Conservation (phyloP, 92 coral and sea anemone genomes). For the Metridium senile region DNA sequence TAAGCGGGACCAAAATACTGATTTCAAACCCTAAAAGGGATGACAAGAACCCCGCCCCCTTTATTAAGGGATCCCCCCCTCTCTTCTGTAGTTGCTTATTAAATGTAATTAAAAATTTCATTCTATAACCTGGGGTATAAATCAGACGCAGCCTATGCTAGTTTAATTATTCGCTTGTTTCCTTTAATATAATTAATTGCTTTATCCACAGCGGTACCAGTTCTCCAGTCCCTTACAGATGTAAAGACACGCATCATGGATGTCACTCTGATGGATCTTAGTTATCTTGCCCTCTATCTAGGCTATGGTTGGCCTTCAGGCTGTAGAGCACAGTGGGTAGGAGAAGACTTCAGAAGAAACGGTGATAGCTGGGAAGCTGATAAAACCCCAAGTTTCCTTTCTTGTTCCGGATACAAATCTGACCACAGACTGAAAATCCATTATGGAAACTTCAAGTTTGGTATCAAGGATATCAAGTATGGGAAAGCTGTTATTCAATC, state of each 20-base stretch:
- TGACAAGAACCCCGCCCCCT: no score
- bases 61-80: no score
- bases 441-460: slow-evolving; percentile 60
- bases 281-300: slow-evolving; percentile 51
- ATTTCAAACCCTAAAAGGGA: no score
- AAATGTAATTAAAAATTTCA: no score
- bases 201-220: slow-evolving; percentile 34
- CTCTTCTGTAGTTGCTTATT: no score
- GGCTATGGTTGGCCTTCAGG: slow-evolving; percentile 79
- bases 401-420: slow-evolving; percentile 67
- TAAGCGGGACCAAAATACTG: no score
- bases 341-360: slow-evolving; percentile 68
- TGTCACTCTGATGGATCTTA: slow-evolving; percentile 43
- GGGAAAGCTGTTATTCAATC: slow-evolving; percentile 47
- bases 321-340: slow-evolving; percentile 59
- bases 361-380: slow-evolving; percentile 76
- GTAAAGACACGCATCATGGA: slow-evolving; percentile 77
- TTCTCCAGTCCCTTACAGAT: slow-evolving; percentile 49
- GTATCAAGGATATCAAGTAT: slow-evolving; percentile 58
- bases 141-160: no score
- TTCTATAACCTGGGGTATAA: no score
- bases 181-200: no score
- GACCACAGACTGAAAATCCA: slow-evolving; percentile 56
- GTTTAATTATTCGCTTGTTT: no score
- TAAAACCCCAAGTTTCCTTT: slow-evolving; percentile 23